These are phyloP conservation scores for Autographa gamma DNA, from an alignment of 2,888 invertebrate species.

Conservation along the genomic window DNA sequence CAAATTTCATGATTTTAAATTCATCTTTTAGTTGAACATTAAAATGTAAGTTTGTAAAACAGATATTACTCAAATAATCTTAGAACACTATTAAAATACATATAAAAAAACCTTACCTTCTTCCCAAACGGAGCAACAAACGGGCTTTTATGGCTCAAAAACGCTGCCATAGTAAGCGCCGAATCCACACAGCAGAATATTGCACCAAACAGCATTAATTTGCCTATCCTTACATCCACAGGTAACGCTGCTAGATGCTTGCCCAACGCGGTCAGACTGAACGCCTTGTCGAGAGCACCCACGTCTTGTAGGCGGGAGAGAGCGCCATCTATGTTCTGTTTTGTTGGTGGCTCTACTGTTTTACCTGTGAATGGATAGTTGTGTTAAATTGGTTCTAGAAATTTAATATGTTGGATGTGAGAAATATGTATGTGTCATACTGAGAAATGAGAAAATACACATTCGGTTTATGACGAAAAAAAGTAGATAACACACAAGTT, in stretches of 20 bases:
- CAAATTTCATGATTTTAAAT: no score
- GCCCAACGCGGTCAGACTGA: constrained; percentile 94
- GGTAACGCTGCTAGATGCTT: constrained; percentile 96
- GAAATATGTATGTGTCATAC: no score
- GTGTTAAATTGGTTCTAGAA: neutral
- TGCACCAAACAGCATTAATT: constrained; percentile 96
- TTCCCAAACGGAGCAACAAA: constrained; percentile 93
- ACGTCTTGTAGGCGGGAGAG: constrained; percentile 92
- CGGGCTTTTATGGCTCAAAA: constrained; percentile 93
- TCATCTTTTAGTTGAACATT: no score
- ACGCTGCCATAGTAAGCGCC: constrained; percentile 96
- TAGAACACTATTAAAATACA: no score
- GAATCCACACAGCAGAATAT: constrained; percentile 98
- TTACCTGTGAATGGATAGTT: constrained; percentile 79
- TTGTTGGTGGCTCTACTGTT: constrained; percentile 93
- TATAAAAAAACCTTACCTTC: constrained; percentile 74
- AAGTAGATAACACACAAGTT: no score
- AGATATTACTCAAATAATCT: no score
- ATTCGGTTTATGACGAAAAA: no score
- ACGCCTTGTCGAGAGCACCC: constrained; percentile 93
- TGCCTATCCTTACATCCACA: constrained; percentile 97
- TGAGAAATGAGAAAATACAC: no score
- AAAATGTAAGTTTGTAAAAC: no score
- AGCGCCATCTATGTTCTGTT: constrained; percentile 91
- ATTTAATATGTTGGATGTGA: no score